Conservation (phyloP, 2,888 invertebrate species). For the Lochmaea capreae region DNA sequence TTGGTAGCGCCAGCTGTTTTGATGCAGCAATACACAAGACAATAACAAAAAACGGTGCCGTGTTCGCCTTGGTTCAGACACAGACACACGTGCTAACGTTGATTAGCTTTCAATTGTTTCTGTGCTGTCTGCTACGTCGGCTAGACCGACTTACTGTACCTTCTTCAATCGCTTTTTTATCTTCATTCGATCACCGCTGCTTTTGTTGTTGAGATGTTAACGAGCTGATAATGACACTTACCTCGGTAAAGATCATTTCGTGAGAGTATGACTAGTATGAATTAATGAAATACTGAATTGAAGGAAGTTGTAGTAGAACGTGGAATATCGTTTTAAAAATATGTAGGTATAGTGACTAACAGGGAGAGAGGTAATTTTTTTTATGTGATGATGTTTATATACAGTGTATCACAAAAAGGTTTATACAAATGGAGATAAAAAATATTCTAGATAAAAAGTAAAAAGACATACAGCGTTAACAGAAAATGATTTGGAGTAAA, state of each 20-base stretch:
- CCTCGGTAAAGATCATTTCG: slow-evolving; percentile 29
- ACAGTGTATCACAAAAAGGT: no score
- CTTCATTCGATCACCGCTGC: slow-evolving; percentile 23
- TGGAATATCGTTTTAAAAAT: neutral
- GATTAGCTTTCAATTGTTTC: slow-evolving; percentile 48
- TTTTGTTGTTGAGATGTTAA: slow-evolving; percentile 35
- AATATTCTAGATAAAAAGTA: no score
- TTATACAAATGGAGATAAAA: no score
- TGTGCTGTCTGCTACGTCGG: slow-evolving; percentile 46
- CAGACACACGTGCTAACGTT: slow-evolving; percentile 47
- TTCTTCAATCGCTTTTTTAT: slow-evolving; percentile 34
- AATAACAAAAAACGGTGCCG: slow-evolving; percentile 30
- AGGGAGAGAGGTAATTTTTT: no score
- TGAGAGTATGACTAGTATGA: slow-evolving; percentile 23
- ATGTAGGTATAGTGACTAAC: no score
- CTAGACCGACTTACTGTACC: slow-evolving; percentile 50
- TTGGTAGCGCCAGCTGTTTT: slow-evolving; percentile 35
- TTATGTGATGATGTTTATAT: no score
- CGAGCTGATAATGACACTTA: slow-evolving; percentile 42
- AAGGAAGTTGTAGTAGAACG: neutral
- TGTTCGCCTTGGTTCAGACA: slow-evolving; percentile 21
- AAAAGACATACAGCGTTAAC: no score
- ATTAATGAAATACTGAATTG: slow-evolving; percentile 6
- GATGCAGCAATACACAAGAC: slow-evolving; percentile 25
- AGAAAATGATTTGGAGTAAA: no score